Percentiles rank a stretch among this genome's conserved stretches.
These are phyloP conservation scores for Fabriciana adippe DNA, from an alignment of 2,888 invertebrate genomes.

Conservation along the genomic window DNA sequence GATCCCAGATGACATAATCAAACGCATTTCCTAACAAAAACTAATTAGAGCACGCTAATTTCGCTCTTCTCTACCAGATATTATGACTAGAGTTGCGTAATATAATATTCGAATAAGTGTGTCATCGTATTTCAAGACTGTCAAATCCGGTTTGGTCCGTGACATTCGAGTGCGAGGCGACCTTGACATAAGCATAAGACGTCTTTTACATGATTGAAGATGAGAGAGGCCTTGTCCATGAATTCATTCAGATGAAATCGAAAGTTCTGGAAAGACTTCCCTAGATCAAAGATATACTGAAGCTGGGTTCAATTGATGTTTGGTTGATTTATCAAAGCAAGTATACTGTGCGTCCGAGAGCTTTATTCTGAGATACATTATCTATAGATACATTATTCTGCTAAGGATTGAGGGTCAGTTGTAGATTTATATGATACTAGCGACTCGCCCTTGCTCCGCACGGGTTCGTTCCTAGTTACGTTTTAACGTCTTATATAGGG, in stretches of 20 bases:
- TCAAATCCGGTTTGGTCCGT: conserved; percentile 45
- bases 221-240: conserved; percentile 1
- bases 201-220: not conserved
- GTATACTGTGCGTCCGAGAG: no score
- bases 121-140: conserved; percentile 6
- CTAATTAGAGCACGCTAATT: conserved; percentile 20
- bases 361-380: no score
- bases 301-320: no score
- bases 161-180: conserved; percentile 46
- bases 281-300: no score
- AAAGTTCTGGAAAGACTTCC: not conserved
- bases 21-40: not conserved
- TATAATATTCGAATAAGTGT: conserved; percentile 1
- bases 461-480: no score
- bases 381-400: no score
- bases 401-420: no score
- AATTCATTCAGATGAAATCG: not conserved
- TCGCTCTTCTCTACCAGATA: conserved; percentile 6
- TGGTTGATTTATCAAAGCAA: no score
- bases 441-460: no score
- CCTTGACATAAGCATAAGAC: conserved; percentile 43
- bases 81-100: conserved; percentile 21
- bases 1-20: not conserved
- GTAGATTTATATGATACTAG: no score
- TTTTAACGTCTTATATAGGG: no score